Percentiles rank a stretch among this genome's conserved stretches.
Evolutionary conservation across 1,140 invertebrate species (phyloP).

Genomic region (Drosophila subpulchrella): DNA sequence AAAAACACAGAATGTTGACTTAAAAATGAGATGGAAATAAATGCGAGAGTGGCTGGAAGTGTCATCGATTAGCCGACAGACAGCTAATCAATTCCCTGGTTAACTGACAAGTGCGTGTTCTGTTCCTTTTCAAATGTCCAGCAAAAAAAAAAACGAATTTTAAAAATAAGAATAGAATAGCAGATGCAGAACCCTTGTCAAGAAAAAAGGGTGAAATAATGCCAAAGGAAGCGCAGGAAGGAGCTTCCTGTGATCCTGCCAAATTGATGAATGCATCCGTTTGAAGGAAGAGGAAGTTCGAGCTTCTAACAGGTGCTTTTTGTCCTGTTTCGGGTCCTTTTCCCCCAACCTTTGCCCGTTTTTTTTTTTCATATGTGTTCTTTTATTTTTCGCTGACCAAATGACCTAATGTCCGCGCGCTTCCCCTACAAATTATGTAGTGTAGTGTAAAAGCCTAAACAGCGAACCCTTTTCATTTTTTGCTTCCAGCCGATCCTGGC

Average conservation of each 20-base stretch:
- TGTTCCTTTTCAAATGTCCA: constrained; percentile 49
- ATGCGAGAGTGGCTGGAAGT: constrained; percentile 44
- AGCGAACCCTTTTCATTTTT: constrained; percentile 27
- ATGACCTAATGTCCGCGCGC: constrained; percentile 71
- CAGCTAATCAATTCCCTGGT: constrained; percentile 71
- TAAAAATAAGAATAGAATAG: constrained; percentile 21
- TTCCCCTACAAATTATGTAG: constrained; percentile 65
- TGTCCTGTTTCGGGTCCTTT: neutral
- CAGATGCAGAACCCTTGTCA: constrained; percentile 77
- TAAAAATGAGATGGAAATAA: constrained; percentile 38
- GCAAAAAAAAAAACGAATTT: neutral
- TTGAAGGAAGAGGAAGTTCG: constrained; percentile 72
- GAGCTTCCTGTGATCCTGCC: constrained; percentile 56
- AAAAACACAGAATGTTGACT: neutral
- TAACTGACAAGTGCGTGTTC: constrained; percentile 66
- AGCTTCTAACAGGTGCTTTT: constrained; percentile 68
- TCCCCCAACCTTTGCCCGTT: neutral
- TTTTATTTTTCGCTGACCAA: constrained; percentile 49
- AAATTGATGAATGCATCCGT: constrained; percentile 84
- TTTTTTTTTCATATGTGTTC: neutral
- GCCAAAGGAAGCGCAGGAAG: neutral
- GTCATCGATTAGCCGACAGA: constrained; percentile 77
- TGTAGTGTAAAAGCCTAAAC: constrained; percentile 66
- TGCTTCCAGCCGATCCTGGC: constrained; percentile 4
- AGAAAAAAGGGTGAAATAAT: constrained; percentile 17